These are phyloP conservation scores for Coregonus sp. DNA, from an alignment of 2,797 vertebrate genomes.

Conservation along the genomic window DNA sequence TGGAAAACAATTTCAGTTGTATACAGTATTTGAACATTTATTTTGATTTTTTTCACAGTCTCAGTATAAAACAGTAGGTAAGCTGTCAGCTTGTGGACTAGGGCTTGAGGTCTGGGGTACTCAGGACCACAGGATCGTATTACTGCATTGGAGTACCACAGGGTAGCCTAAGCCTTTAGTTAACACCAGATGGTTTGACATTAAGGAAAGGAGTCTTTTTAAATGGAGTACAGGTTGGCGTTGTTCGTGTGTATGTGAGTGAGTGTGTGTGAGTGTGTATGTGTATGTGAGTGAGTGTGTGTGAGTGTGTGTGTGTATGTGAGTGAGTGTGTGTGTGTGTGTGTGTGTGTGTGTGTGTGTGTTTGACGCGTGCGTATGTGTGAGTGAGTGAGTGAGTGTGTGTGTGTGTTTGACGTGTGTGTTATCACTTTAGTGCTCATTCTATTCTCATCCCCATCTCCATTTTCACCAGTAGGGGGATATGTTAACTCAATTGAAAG, in stretches of 20 bases:
- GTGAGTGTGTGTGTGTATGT: background rate
- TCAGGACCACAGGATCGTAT: conserved; percentile 53
- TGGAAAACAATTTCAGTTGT: conserved; percentile 16
- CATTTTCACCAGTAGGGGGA: conserved; percentile 52
- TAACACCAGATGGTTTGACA: conserved; percentile 4
- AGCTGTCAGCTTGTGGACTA: conserved; percentile 53
- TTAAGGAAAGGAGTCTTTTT: background rate
- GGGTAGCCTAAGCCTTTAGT: background rate
- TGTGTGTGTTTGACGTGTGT: background rate
- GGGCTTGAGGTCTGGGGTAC: conserved; percentile 45
- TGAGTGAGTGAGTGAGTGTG: conserved; percentile 4
- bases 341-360: conserved; percentile 3
- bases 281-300: background rate
- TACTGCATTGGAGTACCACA: background rate
- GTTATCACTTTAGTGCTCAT: background rate
- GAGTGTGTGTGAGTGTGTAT: background rate
- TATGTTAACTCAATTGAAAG: conserved; percentile 49
- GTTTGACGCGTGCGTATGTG: background rate
- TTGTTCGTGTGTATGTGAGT: background rate
- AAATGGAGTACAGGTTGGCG: background rate
- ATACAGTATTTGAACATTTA: conserved; percentile 18
- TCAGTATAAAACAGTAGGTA: conserved; percentile 51
- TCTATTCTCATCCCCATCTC: background rate
- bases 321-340: too few species aligned
- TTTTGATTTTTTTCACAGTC: conserved; percentile 14